Percentiles rank a stretch among this genome's conserved stretches.
These are phyloP conservation scores for Drosophila macrospina DNA, from an alignment of 2,888 invertebrate genomes.

Conservation along the genomic window DNA sequence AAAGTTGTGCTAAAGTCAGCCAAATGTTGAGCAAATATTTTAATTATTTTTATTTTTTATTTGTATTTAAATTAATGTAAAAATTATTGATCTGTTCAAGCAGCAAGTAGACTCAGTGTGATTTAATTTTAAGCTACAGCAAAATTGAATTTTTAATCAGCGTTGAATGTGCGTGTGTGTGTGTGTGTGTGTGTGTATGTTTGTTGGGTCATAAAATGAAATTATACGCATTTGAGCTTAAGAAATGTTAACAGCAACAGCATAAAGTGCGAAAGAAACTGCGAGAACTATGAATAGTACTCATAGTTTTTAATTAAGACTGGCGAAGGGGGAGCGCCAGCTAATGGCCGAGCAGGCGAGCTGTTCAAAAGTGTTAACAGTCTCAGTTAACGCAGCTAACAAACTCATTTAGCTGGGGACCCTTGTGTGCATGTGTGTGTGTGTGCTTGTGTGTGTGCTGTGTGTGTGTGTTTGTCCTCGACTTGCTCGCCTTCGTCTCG, in stretches of 20 bases:
- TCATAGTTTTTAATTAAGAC: constrained; percentile 72
- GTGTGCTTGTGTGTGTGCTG: constrained; percentile 7
- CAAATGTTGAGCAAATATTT: constrained; percentile 21
- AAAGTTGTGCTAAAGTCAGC: constrained; percentile 28
- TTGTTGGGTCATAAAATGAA: constrained; percentile 58
- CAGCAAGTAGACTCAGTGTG: background rate
- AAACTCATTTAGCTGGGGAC: constrained; percentile 58
- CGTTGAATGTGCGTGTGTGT: constrained; percentile 11
- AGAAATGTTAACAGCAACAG: constrained; percentile 46
- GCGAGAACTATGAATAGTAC: constrained; percentile 55
- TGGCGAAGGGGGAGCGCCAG: constrained; percentile 32
- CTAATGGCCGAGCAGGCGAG: constrained; percentile 57
- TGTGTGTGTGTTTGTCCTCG: background rate
- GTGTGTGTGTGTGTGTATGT: constrained; percentile 10
- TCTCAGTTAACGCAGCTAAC: constrained; percentile 61
- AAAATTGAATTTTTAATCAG: constrained; percentile 75
- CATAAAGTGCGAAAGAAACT: background rate
- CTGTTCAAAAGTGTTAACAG: constrained; percentile 66
- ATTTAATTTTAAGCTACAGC: constrained; percentile 43
- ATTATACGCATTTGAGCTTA: constrained; percentile 65
- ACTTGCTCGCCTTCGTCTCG: background rate
- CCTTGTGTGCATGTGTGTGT: constrained; percentile 3
- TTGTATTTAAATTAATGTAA: constrained; percentile 1
- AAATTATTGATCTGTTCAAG: constrained; percentile 15
- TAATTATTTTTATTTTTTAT: constrained; percentile 14